These are phyloP conservation scores for Ophonus ardosiacus DNA, from an alignment of 2,888 invertebrate species.

Conservation along the genomic window DNA sequence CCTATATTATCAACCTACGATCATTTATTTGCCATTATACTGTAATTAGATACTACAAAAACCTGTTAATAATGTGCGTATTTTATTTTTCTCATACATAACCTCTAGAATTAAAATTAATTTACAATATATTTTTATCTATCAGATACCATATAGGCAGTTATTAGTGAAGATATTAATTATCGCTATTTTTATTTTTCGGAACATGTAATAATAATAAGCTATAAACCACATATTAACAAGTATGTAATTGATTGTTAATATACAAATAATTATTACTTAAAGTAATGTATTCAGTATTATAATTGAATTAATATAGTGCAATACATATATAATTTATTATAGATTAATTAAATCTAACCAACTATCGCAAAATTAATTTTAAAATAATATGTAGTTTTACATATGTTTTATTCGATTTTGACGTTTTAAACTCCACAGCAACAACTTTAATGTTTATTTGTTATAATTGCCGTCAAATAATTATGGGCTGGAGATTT, in stretches of 20 bases:
- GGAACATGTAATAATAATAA: neutral
- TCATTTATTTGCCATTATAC: slow-evolving; percentile 13
- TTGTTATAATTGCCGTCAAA: too few species aligned
- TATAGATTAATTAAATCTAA: too few species aligned
- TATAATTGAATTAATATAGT: neutral
- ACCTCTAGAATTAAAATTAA: neutral
- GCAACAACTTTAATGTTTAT: too few species aligned
- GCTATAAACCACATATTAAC: neutral
- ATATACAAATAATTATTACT: neutral
- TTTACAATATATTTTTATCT: slow-evolving; percentile 36
- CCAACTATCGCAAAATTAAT: too few species aligned
- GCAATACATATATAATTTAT: neutral
- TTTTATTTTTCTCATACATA: neutral
- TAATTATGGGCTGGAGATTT: too few species aligned
- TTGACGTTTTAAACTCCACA: too few species aligned
- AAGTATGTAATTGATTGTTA: neutral
- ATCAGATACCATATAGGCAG: neutral
- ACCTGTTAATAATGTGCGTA: slow-evolving; percentile 11
- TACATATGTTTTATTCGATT: too few species aligned
- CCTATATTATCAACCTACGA: slow-evolving; percentile 27
- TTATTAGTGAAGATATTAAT: neutral
- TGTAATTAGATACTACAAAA: slow-evolving; percentile 20
- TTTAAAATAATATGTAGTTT: too few species aligned
- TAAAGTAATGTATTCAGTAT: neutral
- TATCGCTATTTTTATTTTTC: neutral